These are phyloP conservation scores for Gulo gulo DNA, from an alignment of 2,113 vertebrate species.

Conservation along the genomic window DNA sequence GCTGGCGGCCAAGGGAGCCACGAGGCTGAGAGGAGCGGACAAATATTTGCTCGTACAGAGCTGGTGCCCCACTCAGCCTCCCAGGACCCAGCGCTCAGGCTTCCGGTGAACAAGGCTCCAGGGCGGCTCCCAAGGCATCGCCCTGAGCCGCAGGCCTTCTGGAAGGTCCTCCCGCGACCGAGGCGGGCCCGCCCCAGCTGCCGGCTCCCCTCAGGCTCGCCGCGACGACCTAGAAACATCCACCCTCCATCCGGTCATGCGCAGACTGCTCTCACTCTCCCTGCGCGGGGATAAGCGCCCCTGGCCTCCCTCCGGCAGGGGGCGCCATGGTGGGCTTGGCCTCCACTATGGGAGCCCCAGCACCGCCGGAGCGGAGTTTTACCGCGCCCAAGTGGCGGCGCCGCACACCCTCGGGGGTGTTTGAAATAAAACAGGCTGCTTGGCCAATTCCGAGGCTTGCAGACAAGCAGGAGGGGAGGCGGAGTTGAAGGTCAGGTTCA, in stretches of 20 bases:
- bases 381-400: neutral
- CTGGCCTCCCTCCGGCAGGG: neutral
- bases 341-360: neutral
- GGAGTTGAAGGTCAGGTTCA: neutral
- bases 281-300: neutral
- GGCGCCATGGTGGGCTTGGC: neutral
- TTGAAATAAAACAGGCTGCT: neutral
- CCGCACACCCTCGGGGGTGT: neutral
- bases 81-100: too few relatives aligned
- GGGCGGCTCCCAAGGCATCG: too few relatives aligned
- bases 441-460: neutral
- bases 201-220: neutral
- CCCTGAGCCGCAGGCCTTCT: too few relatives aligned
- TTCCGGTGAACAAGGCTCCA: rapidly evolving
- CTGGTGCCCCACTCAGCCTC: too few relatives aligned
- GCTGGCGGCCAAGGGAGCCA: too few relatives aligned
- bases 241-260: too few relatives aligned
- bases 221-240: neutral
- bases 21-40: too few relatives aligned
- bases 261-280: neutral
- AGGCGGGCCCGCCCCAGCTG: too few relatives aligned
- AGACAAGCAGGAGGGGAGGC: neutral
- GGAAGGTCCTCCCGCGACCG: too few relatives aligned
- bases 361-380: neutral
- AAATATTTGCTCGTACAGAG: too few relatives aligned